Evolutionary conservation across 2,888 invertebrate species (phyloP).

Genomic region (Drosophila paucipuncta): DNA sequence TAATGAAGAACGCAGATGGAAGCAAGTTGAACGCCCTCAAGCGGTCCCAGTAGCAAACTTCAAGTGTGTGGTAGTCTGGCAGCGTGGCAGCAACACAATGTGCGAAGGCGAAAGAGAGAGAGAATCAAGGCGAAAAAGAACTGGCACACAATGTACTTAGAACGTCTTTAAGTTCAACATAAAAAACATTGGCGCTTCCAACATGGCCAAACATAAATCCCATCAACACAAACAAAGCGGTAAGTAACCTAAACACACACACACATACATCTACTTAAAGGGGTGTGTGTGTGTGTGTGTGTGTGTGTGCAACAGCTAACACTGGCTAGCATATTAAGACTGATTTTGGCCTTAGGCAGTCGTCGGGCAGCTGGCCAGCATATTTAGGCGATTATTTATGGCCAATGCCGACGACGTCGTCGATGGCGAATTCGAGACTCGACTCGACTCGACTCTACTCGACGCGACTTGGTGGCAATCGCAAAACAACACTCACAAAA

Average conservation of each 20-base stretch:
- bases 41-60: constrained; percentile 62
- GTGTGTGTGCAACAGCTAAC: constrained; percentile 53
- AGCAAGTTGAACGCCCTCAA: constrained; percentile 71
- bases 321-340: constrained; percentile 72
- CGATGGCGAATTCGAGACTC: constrained; percentile 41
- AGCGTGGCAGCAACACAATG: constrained; percentile 31
- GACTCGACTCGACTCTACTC: constrained; percentile 34
- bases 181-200: constrained; percentile 75
- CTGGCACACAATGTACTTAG: constrained; percentile 76
- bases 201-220: constrained; percentile 77
- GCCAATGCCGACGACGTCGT: constrained; percentile 57
- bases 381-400: constrained; percentile 79
- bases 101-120: constrained; percentile 8
- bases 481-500: constrained; percentile 1
- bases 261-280: neutral
- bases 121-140: constrained; percentile 39
- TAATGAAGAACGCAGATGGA: constrained; percentile 20
- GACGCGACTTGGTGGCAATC: constrained; percentile 55
- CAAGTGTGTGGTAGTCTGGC: constrained; percentile 68
- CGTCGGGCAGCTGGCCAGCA: constrained; percentile 74
- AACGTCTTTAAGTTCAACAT: constrained; percentile 77
- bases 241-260: constrained; percentile 38
- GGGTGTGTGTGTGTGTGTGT: neutral
- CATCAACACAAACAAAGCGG: constrained; percentile 58
- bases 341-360: constrained; percentile 73